Base-by-base conservation (phyloP, 1,140 invertebrate genomes). In the Lordiphosa mommai region DNA sequence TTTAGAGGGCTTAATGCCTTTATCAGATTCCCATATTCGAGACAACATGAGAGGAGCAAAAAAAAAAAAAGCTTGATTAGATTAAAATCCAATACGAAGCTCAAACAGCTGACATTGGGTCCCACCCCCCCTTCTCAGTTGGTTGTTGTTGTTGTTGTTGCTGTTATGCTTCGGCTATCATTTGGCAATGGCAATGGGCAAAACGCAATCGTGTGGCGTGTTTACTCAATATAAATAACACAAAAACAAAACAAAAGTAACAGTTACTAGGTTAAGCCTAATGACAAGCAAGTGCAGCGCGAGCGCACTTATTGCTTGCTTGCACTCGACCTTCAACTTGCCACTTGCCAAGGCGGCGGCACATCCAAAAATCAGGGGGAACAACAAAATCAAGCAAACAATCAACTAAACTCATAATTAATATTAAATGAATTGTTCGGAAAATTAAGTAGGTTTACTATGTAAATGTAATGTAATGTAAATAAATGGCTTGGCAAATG, bases 221-320 rank as follows among this genome's bases (percentile, higher is more conserved):
- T 63, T 63, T 63, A 63, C 60, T 37, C 32, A 63, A 63, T 63
- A 52, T 63, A 63, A 63, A 63, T 59, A 63, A 63, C 23, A 52
- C 63, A 23, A 36, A 60, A 50, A 14, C 33, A 34, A 40, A 43
- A 32, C 43, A 32, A 13, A 23, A 49, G 36, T 14, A 38, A 9
- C 36, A 34, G 29, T 17, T 27, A 27, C 23, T 27, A 27, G 23
- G 23, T 27, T 27, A 27, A 27, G 23, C 23, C 23, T 27, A 27
- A 51, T 37, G 36, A 50, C 20, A 50, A 58, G 50, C 55, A 58
- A 58, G 36, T 56, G n/a, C 30, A 58, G 50, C 56, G 50, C 20
- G 37, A 30, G 37, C 55, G 47, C 36, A 38, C 29, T 36, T 58
- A 46, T 38, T 63, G 48, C 59, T 53, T 46, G 49, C 29, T 37